Percentiles rank a stretch among this genome's conserved stretches.
These are phyloP conservation scores for Spea hammondii DNA, from an alignment of 2,797 vertebrate genomes.

Conservation along the genomic window DNA sequence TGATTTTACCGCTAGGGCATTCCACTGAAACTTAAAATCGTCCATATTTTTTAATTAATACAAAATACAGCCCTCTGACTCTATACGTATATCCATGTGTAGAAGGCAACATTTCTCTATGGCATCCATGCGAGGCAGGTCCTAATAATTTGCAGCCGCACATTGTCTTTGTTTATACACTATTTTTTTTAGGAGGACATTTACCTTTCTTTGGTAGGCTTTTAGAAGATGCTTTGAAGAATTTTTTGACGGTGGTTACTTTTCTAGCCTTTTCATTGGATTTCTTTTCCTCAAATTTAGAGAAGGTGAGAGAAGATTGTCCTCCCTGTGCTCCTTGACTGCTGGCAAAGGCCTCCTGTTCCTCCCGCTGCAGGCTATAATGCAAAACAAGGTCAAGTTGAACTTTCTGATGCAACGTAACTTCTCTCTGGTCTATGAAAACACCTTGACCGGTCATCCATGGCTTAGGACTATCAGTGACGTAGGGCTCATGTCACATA, in stretches of 20 bases:
- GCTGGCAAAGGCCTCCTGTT: conserved; percentile 92
- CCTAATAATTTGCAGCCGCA: not conserved
- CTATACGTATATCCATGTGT: too few species aligned
- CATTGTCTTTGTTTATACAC: not conserved
- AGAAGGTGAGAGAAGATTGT: conserved; percentile 81
- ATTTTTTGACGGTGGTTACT: conserved; percentile 96
- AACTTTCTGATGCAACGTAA: not conserved
- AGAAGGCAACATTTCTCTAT: too few species aligned
- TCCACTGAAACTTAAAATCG: too few species aligned
- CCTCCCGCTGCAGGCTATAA: conserved; percentile 89
- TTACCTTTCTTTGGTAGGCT: conserved; percentile 88
- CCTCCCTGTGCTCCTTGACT: conserved; percentile 80
- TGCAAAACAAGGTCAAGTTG: not conserved
- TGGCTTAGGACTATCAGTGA: not conserved
- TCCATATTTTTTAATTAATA: too few species aligned
- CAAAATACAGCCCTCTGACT: too few species aligned
- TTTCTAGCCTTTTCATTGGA: conserved; percentile 94
- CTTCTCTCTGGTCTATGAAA: not conserved
- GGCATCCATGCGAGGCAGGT: too few species aligned
- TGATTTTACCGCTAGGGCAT: too few species aligned
- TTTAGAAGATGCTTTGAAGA: conserved; percentile 95
- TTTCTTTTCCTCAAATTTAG: conserved; percentile 98
- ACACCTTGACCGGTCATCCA: not conserved
- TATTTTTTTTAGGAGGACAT: not conserved
- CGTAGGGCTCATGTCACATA: not conserved